Conservation (phyloP, 2,113 vertebrate species). For the Amia ocellicauda region DNA sequence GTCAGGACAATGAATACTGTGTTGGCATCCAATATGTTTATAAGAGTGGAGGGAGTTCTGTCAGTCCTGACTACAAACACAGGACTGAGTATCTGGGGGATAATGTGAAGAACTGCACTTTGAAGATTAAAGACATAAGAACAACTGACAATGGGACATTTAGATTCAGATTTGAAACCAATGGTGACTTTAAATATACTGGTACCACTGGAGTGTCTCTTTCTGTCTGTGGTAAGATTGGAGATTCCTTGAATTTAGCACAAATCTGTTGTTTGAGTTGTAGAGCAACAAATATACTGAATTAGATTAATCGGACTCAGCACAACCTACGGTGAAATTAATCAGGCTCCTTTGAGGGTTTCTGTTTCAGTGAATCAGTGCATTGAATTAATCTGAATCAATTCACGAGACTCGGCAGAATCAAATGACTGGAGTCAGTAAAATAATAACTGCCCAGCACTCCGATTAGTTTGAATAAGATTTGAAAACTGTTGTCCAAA, state of each 20-base stretch:
- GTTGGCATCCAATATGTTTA: not conserved
- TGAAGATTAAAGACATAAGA: conserved; percentile 30
- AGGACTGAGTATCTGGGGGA: conserved; percentile 12
- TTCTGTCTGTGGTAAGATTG: conserved; percentile 18
- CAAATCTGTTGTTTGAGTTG: not conserved
- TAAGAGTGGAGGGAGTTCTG: not conserved
- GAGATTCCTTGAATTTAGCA: not conserved
- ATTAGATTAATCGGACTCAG: no score
- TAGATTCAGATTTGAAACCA: conserved; percentile 27
- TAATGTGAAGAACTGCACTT: conserved; percentile 21
- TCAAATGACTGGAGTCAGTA: no score
- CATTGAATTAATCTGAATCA: no score
- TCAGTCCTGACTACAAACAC: not conserved
- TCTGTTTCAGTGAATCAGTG: not conserved
- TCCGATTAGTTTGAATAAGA: no score
- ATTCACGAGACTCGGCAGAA: no score
- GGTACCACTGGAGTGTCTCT: not conserved
- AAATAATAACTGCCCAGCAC: no score
- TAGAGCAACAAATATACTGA: not conserved
- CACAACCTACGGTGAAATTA: no score
- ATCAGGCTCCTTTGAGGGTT: no score
- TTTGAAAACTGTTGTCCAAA: no score
- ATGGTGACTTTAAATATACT: rapidly evolving
- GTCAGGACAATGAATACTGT: not conserved
- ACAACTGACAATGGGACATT: conserved; percentile 15